phyloP scores from a whole-genome alignment of 2,113 vertebrate species.

The Catagonus wagneri region DNA sequence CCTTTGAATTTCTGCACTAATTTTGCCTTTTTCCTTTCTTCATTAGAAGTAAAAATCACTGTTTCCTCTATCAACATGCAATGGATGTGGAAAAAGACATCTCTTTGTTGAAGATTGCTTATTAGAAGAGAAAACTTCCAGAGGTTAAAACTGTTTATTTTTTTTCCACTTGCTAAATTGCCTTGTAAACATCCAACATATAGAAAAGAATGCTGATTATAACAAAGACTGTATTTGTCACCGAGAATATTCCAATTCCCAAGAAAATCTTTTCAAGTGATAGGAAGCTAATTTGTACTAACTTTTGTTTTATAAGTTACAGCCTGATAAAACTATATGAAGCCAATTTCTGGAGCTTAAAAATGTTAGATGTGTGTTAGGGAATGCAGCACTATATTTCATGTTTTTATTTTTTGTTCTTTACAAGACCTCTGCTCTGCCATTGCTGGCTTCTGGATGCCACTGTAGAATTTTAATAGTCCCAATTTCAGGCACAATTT shows the following conservation, averaged over 20 bases:
- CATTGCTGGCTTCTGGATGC: conserved; percentile 69
- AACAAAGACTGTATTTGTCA: conserved; percentile 48
- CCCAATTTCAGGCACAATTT: conserved; percentile 79
- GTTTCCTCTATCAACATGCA: not conserved
- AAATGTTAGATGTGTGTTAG: conserved; percentile 39
- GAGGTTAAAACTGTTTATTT: conserved; percentile 29
- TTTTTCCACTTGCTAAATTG: conserved; percentile 6
- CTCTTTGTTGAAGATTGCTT: conserved; percentile 13
- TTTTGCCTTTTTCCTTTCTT: not conserved
- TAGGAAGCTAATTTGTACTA: not conserved
- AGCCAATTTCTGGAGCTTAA: conserved; percentile 56
- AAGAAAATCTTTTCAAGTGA: conserved; percentile 57
- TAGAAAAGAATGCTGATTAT: conserved; percentile 40
- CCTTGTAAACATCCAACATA: conserved; percentile 7
- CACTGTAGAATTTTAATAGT: conserved; percentile 76
- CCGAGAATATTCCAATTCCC: conserved; percentile 44
- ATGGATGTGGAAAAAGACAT: conserved; percentile 3
- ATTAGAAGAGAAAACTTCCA: conserved; percentile 24
- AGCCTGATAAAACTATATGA: conserved; percentile 17
- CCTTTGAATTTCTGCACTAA: conserved; percentile 39
- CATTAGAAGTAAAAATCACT: not conserved
- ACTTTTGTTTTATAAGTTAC: conserved; percentile 39
- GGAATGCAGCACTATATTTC: not conserved
- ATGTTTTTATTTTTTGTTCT: conserved; percentile 66
- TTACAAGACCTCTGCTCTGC: conserved; percentile 34